Evolutionary conservation across 1,140 invertebrate species (phyloP), one percentile per base, ranked within the genome.

Genomic region (Nymphalis io): DNA sequence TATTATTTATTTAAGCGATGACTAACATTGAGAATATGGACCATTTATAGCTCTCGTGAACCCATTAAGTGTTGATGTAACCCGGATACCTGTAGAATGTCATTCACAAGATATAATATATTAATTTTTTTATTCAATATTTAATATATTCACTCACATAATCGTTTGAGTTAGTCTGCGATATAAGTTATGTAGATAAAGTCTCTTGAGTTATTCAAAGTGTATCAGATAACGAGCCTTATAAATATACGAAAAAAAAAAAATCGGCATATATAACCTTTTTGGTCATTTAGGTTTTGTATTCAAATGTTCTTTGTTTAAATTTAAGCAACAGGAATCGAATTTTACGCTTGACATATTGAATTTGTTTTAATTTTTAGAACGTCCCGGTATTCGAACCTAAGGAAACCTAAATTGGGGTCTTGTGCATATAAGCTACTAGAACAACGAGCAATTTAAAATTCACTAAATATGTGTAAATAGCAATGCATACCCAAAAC

Each of bases 21-120:
- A 72, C 66, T 65, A 65, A 68, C 21, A 65, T 40, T 55, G 58
- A 58, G 68, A 74, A 63, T 59, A 73, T 68, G 64, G 60, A 44
- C 48, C 64, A 68, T 72, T 61, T 68, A 72, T 72, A 58, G 64
- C 40, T 51, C 1, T 42, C 42, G 53, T 62, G 64, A 72, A 67
- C 65, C 55, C 70, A 72, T 68, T 68, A 68, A 63, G 23, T 18
- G 53, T 72, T 63, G 69, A 71, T 71, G 46, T 68, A 65, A 73
- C 72, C 72, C 72, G 72, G 72, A 74, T 73, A 67, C 60, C 68
- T 23, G 44, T 23, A 70, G 59, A 74, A 70, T 74, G 68, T 74
- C 63, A 74, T 74, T 46, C 59, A 70, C 59, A 53, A 59, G 61
- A 44, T 68, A 61, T 68, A 68, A 44, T 46, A 44, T 60, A 46